These are phyloP conservation scores for Trissolcus japonicus DNA, from an alignment of 2,888 invertebrate species.

Conservation along the genomic window DNA sequence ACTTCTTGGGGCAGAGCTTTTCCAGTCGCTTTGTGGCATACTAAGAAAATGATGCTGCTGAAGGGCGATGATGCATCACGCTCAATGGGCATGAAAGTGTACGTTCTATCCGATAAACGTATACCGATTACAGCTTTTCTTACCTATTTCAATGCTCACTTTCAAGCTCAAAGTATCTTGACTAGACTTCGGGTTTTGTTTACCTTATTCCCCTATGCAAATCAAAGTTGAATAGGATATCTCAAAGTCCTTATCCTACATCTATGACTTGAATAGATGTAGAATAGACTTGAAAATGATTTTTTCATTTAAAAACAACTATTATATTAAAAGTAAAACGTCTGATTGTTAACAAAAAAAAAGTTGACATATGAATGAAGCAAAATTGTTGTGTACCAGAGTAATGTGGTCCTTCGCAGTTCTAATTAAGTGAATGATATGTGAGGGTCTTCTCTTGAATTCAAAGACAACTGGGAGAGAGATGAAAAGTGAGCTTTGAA, in stretches of 20 bases:
- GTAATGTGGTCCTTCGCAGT: too few species aligned
- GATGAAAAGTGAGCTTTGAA: constrained; percentile 31
- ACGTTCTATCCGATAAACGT: constrained; percentile 43
- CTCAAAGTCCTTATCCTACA: too few species aligned
- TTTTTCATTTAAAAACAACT: too few species aligned
- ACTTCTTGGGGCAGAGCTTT: constrained; percentile 24
- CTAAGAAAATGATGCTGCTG: constrained; percentile 43
- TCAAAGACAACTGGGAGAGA: constrained; percentile 31
- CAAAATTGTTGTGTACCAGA: too few species aligned
- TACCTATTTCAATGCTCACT: constrained; percentile 35
- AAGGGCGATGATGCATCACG: constrained; percentile 34
- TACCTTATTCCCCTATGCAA: constrained; percentile 35
- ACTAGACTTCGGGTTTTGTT: constrained; percentile 18
- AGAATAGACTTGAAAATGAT: too few species aligned
- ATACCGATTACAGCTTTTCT: constrained; percentile 40
- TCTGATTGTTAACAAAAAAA: background rate
- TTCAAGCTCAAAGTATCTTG: constrained; percentile 6
- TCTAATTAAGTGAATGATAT: constrained; percentile 15
- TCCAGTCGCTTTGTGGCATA: constrained; percentile 23
- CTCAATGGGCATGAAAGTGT: constrained; percentile 47
- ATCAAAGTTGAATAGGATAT: constrained; percentile 15
- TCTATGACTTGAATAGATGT: too few species aligned
- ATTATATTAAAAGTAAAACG: too few species aligned
- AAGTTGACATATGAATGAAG: background rate
- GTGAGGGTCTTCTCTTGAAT: constrained; percentile 17